A percentile compares a stretch with the other conserved stretches of the same genome.
Evolutionary conservation across 2,888 invertebrate species (phyloP).

Genomic region (Acrocera orbiculus): DNA sequence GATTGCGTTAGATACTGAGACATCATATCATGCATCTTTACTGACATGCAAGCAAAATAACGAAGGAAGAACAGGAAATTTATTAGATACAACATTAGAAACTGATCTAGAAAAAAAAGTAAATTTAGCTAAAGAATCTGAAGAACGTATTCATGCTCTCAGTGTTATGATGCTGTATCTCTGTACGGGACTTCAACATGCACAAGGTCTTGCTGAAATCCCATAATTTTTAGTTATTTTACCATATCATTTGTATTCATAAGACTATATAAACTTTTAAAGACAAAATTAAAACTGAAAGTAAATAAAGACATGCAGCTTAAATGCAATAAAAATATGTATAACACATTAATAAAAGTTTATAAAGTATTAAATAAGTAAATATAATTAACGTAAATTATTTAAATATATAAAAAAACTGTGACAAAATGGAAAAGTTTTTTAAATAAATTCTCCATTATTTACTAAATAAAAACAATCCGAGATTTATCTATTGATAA

Average conservation of each 20-base stretch:
- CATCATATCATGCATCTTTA: slow-evolving; percentile 33
- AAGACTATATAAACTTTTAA: too few relatives aligned
- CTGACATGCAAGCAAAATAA: slow-evolving; percentile 16
- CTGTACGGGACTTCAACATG: slow-evolving; percentile 73
- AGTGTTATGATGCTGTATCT: slow-evolving; percentile 88
- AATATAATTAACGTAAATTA: too few relatives aligned
- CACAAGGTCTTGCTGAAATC: slow-evolving; percentile 26
- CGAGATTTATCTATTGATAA: too few relatives aligned
- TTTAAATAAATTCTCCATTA: too few relatives aligned
- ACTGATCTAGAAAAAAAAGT: slow-evolving; percentile 16
- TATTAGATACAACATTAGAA: slow-evolving; percentile 5
- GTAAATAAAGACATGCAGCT: neutral
- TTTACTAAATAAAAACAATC: too few relatives aligned
- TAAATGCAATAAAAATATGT: too few relatives aligned
- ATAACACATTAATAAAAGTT: slow-evolving; percentile 16
- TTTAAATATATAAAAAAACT: too few relatives aligned
- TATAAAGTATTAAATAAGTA: too few relatives aligned
- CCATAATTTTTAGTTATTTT: too few relatives aligned
- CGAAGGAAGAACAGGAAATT: slow-evolving; percentile 10
- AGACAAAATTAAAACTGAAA: too few relatives aligned
- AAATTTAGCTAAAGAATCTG: slow-evolving; percentile 44
- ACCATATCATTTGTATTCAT: too few relatives aligned
- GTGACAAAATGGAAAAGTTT: too few relatives aligned
- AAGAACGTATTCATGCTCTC: slow-evolving; percentile 75
- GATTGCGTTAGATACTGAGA: slow-evolving; percentile 54